Percentiles rank a stretch among this genome's conserved stretches.
phyloP scores from a whole-genome alignment of 2,113 vertebrate species.

The Egretta garzetta region DNA sequence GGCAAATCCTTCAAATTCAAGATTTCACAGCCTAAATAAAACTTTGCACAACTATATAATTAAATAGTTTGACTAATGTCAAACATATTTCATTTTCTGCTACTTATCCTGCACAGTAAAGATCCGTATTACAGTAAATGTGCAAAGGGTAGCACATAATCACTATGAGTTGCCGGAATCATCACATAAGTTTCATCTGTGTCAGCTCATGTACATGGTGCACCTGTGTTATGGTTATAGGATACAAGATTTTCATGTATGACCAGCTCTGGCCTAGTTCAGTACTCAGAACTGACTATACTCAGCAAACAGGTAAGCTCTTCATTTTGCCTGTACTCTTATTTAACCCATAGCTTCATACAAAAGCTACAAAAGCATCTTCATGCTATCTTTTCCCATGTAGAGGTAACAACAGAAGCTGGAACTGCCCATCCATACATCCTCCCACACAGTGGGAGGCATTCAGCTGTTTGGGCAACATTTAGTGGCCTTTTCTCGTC shows the following conservation, averaged over 20 bases:
- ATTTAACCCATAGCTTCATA: background rate
- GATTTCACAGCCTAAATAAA: background rate
- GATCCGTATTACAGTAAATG: background rate
- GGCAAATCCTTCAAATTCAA: background rate
- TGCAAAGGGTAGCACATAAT: background rate
- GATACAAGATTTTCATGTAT: background rate
- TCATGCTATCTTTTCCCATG: background rate
- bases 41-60: background rate
- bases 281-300: background rate
- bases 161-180: background rate
- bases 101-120: background rate
- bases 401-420: background rate
- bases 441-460: background rate
- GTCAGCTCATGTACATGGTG: accelerated
- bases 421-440: background rate
- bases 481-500: background rate
- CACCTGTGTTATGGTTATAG: background rate
- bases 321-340: background rate
- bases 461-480: background rate
- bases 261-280: background rate
- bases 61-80: background rate
- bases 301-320: background rate
- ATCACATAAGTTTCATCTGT: accelerated
- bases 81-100: background rate
- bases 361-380: background rate